Percentiles rank a stretch among this genome's conserved stretches.
phyloP scores from a whole-genome alignment of 2,797 vertebrate species.

The Anabas testudineus region DNA sequence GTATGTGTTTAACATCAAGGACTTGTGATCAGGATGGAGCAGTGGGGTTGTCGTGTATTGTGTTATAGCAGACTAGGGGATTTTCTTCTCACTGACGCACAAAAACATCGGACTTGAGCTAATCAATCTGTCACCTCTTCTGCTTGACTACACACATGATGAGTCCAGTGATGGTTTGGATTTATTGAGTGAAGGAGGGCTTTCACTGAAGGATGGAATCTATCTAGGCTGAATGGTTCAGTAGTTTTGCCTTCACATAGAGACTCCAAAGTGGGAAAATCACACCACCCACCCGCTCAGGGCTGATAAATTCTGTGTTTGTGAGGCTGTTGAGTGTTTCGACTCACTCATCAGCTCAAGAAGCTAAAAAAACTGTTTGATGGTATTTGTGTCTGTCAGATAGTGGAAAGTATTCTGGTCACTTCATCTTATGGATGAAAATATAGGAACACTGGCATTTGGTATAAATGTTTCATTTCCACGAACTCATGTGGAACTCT shows the following conservation, averaged over 20 bases:
- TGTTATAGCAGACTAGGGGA: conserved; percentile 26
- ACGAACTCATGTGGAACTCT: neutral
- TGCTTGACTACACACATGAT: conserved; percentile 38
- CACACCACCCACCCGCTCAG: conserved; percentile 57
- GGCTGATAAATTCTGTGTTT: conserved; percentile 27
- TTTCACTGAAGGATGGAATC: conserved; percentile 41
- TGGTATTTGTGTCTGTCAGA: neutral
- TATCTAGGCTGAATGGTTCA: conserved; percentile 50
- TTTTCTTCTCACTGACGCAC: conserved; percentile 42
- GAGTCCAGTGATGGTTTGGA: conserved; percentile 30
- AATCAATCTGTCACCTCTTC: conserved; percentile 68
- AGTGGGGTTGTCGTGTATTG: neutral
- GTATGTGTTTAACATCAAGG: conserved; percentile 19
- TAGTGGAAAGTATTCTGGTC: neutral
- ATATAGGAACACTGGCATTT: neutral
- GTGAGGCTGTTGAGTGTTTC: conserved; percentile 19
- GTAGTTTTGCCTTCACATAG: conserved; percentile 22
- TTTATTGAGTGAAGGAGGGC: conserved; percentile 57
- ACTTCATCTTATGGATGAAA: neutral
- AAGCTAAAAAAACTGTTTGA: conserved; percentile 17
- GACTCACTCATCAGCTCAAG: conserved; percentile 3
- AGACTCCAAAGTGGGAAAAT: conserved; percentile 57
- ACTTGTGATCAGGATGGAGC: conserved; percentile 28
- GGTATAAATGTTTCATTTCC: neutral
- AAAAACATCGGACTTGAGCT: conserved; percentile 45